Conservation (phyloP, 2,113 vertebrate species). For the Hemichromis elongatus region DNA sequence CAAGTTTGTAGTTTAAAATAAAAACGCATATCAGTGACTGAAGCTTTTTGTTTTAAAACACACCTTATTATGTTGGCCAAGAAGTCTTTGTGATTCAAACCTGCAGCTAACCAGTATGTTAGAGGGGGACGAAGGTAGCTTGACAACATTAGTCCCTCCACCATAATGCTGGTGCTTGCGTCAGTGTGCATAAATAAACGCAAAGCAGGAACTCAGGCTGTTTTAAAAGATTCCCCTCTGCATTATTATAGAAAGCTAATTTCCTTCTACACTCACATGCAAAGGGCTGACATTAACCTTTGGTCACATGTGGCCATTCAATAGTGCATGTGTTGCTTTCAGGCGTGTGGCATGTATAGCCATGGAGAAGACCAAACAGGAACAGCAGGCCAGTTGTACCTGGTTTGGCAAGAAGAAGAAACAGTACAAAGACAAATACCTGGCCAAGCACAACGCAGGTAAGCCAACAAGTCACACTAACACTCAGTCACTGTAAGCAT, state of each 20-base stretch:
- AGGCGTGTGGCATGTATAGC: constrained; percentile 99
- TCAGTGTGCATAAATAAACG: background rate
- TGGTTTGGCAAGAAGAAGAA: constrained; percentile 99
- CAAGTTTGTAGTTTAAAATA: background rate
- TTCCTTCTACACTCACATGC: background rate
- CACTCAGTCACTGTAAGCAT: background rate
- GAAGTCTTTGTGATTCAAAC: background rate
- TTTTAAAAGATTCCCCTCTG: background rate
- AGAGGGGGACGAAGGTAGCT: background rate
- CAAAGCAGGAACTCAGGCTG: background rate
- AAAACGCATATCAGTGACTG: accelerated
- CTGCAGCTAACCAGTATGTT: background rate
- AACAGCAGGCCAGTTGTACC: constrained; percentile 98
- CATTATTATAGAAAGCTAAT: background rate
- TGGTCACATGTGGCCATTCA: background rate
- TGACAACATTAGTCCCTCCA: background rate
- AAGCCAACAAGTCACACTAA: background rate
- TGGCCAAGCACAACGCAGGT: constrained; percentile 99
- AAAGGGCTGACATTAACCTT: background rate
- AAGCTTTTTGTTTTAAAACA: background rate
- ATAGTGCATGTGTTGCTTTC: background rate
- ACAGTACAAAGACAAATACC: constrained; percentile 99
- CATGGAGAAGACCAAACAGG: constrained; percentile 99
- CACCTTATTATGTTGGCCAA: background rate
- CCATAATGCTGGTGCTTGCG: background rate